Conservation (phyloP, 2,797 vertebrate species). For the Chelon auratus region DNA sequence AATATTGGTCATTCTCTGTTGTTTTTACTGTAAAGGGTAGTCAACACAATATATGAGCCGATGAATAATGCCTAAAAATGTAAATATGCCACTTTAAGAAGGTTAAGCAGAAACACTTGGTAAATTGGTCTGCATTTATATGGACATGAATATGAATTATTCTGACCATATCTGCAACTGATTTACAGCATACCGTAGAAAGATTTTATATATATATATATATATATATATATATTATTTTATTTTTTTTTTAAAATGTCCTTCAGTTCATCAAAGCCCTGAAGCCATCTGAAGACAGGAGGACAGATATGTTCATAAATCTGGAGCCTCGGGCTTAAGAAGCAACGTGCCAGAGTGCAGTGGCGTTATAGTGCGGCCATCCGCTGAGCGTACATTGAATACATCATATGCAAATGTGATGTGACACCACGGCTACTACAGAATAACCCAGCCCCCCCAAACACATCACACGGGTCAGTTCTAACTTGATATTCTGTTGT, state of each 20-base stretch:
- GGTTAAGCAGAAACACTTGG: constrained; percentile 5
- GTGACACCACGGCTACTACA: not conserved
- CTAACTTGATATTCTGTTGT: not conserved
- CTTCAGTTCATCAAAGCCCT: constrained; percentile 38
- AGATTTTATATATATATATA: not conserved
- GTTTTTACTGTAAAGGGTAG: not conserved
- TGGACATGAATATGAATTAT: constrained; percentile 7
- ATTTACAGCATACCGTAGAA: constrained; percentile 5
- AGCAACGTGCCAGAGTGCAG: not conserved
- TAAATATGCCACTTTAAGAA: constrained; percentile 1
- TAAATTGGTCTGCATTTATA: constrained; percentile 1
- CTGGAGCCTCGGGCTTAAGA: constrained; percentile 14
- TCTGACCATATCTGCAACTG: constrained; percentile 18
- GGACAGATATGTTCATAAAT: constrained; percentile 34
- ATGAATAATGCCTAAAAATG: not conserved
- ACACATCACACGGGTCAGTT: not conserved
- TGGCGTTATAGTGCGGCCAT: constrained; percentile 11
- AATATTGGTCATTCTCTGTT: not conserved
- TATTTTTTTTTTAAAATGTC: not conserved
- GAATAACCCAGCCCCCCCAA: not conserved
- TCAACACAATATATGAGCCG: not conserved
- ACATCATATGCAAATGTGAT: not conserved
- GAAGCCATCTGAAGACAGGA: constrained; percentile 33
- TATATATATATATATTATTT: no score
- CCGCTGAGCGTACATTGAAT: not conserved